Base-by-base conservation (phyloP, 2,113 vertebrate species). In the Dasyprocta punctata region DNA sequence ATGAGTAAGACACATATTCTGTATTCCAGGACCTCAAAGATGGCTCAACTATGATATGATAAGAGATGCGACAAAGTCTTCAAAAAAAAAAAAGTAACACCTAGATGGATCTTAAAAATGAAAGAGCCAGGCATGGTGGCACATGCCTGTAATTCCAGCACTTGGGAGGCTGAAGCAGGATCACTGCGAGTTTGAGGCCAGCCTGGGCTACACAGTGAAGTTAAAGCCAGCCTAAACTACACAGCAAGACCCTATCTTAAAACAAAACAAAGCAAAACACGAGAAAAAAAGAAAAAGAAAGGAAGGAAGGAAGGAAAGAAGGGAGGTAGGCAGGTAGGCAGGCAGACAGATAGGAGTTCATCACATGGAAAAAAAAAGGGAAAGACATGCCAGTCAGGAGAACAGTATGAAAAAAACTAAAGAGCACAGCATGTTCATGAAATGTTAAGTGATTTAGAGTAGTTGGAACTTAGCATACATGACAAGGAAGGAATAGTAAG, bases 51-150 rank as follows among this genome's bases (percentile, higher is more conserved):
- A 41, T 81, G 71, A 84, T 54, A 54, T 13, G 13, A 63, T 77
- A 90, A 67, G 38, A 12, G 49, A 1, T 97, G 41, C 82, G 33
- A 67, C 5, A 65, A 20, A 85, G 69, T 54, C 86, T 73, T 82
- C 61, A 49, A 52, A 91, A 89, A 78, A 38, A 49, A 52, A 91
- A 89, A 78, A 38, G 49, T 86, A 90, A 81, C 36, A 61, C 56
- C 28, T 86, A 94, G 81, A 56, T 86, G 41, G 20, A 94, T 97
- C 84, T 92, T 93, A 92, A 94, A 96, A 63, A 89, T 81, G 85
- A 87, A 30, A 86, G 81, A n/a, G 36, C 67, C 17, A 69, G 7
- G 36, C 2, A n/a, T 69, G 67, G 67, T 69, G 7, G 36, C 6
- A 1, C 65, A 36, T 65, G 65, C 33, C 33, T 67, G 60, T 67